A percentile compares a stretch with the other conserved stretches of the same genome.
Conservation (phyloP, 1,140 invertebrate genomes). For the Drosophila bocqueti region DNA sequence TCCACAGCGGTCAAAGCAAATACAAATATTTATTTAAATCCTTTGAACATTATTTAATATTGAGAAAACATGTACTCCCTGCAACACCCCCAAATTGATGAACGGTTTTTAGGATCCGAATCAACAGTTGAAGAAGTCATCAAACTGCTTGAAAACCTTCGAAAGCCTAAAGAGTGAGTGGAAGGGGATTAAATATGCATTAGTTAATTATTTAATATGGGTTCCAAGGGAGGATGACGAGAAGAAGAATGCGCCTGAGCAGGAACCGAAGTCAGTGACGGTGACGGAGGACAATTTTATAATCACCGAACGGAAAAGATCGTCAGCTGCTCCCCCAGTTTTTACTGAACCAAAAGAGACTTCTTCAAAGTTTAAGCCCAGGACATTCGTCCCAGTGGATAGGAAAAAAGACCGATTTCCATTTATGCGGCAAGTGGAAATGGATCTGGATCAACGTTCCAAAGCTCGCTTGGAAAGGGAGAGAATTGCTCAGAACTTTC, state of each 20-base stretch:
- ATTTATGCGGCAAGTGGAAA: conserved; percentile 90
- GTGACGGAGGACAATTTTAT: conserved; percentile 75
- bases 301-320: conserved; percentile 87
- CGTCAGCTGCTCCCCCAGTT: conserved; percentile 81
- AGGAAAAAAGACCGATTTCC: conserved; percentile 87
- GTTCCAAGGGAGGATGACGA: conserved; percentile 24
- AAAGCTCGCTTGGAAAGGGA: conserved; percentile 88
- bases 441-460: conserved; percentile 89
- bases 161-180: conserved; percentile 47
- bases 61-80: conserved; percentile 60
- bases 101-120: conserved; percentile 67
- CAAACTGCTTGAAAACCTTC: conserved; percentile 62
- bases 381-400: neutral
- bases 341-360: neutral
- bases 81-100: conserved; percentile 68
- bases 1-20: conserved; percentile 17
- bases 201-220: neutral
- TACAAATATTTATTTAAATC: conserved; percentile 20
- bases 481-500: conserved; percentile 76
- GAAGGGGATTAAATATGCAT: rapidly evolving
- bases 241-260: neutral
- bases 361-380: conserved; percentile 40
- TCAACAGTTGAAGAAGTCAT: conserved; percentile 79
- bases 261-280: neutral
- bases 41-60: neutral